Evolutionary conservation across 2,113 vertebrate species (phyloP).

Genomic region (Sinocyclocheilus maitianheensis): DNA sequence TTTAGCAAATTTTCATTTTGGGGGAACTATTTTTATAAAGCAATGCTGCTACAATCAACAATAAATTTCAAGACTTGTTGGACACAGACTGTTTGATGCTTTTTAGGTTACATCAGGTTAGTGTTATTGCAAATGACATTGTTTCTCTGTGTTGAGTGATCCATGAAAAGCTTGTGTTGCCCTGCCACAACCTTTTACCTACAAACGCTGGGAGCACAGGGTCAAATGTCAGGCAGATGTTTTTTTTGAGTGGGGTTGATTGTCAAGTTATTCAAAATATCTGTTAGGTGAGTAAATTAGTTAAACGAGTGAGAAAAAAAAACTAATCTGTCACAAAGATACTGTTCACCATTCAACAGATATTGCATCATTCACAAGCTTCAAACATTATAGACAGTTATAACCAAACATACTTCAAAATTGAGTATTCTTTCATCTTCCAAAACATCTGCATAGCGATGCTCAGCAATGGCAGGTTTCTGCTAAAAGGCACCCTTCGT

Average conservation of each 20-base stretch:
- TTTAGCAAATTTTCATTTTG: no score
- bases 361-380: background rate
- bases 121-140: slow-evolving; percentile 13
- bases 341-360: background rate
- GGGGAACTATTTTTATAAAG: background rate
- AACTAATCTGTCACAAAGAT: background rate
- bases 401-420: background rate
- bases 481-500: slow-evolving; percentile 17
- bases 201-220: background rate
- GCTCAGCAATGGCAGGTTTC: slow-evolving; percentile 13
- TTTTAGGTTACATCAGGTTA: background rate
- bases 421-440: slow-evolving; percentile 22
- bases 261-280: slow-evolving; percentile 15
- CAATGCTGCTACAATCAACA: background rate
- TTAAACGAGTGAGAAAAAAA: background rate
- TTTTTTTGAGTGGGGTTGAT: background rate
- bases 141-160: slow-evolving; percentile 23
- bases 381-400: background rate
- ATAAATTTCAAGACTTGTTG: background rate
- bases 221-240: slow-evolving; percentile 25
- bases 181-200: slow-evolving; percentile 21
- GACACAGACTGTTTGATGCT: background rate
- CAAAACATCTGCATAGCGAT: background rate
- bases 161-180: slow-evolving; percentile 27
- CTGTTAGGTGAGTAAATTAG: background rate